A percentile compares a stretch with the other conserved stretches of the same genome.
Evolutionary conservation across 2,797 vertebrate genomes (phyloP).

Genomic region (Cryptoprocta ferox): DNA sequence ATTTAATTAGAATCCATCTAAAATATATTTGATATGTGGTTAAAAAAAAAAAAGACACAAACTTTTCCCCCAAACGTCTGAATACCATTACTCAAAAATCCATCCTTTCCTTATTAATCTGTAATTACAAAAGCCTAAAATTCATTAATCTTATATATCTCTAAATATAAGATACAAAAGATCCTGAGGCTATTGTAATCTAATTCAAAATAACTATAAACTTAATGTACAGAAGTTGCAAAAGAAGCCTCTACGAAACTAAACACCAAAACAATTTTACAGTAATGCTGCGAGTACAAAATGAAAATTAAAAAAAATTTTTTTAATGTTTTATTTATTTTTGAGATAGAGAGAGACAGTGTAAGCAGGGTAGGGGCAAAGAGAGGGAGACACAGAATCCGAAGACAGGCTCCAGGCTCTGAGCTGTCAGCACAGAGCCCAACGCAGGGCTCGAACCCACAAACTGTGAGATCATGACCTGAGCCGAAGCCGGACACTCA

Average conservation of each 20-base stretch:
- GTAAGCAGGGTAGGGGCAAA: no score
- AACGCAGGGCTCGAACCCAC: no score
- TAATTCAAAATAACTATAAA: conserved; percentile 16
- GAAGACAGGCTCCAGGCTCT: no score
- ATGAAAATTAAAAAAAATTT: no score
- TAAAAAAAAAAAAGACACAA: neutral
- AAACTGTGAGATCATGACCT: no score
- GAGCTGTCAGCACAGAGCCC: no score
- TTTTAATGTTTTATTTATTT: no score
- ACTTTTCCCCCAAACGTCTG: neutral
- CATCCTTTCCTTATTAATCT: neutral
- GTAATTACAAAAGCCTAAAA: neutral
- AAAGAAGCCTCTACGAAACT: neutral
- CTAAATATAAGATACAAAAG: neutral
- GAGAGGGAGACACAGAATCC: no score
- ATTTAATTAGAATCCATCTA: conserved; percentile 24
- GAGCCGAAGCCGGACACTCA: no score
- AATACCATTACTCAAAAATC: neutral
- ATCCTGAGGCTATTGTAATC: neutral
- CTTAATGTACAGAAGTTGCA: neutral
- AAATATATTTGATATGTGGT: neutral
- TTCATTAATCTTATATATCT: conserved; percentile 18
- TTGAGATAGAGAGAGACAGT: no score
- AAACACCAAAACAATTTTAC: neutral
- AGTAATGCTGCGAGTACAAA: neutral